These are phyloP conservation scores for Drosophila paranaensis DNA, from an alignment of 2,888 invertebrate genomes.

Conservation along the genomic window DNA sequence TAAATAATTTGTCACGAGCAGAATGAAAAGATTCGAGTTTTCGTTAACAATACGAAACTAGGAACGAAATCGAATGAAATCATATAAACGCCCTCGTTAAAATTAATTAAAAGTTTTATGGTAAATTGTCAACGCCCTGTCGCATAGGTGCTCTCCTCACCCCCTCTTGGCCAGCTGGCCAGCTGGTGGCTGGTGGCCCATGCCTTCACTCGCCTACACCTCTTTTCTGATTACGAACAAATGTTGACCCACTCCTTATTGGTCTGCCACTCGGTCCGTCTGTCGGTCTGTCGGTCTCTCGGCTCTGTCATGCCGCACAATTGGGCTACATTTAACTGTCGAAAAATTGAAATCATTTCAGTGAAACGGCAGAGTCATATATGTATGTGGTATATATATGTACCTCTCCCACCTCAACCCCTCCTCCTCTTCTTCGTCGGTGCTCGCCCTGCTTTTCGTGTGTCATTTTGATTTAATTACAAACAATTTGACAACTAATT, in stretches of 20 bases:
- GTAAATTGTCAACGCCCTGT: constrained; percentile 76
- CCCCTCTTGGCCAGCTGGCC: neutral
- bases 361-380: constrained; percentile 69
- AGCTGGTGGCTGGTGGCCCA: neutral
- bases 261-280: constrained; percentile 15
- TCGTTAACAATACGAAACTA: constrained; percentile 2
- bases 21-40: constrained; percentile 47
- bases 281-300: constrained; percentile 3
- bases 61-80: constrained; percentile 60
- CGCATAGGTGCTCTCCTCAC: constrained; percentile 18
- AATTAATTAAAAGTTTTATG: constrained; percentile 77
- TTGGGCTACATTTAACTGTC: constrained; percentile 71
- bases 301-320: constrained; percentile 66
- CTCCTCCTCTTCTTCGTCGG: neutral
- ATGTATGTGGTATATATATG: neutral
- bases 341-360: constrained; percentile 69
- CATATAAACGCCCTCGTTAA: constrained; percentile 77
- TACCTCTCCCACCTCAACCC: too few relatives aligned
- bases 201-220: constrained; percentile 4
- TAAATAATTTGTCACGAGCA: constrained; percentile 73
- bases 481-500: constrained; percentile 81
- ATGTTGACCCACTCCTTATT: constrained; percentile 60
- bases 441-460: constrained; percentile 50
- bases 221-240: constrained; percentile 26
- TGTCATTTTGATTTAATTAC: constrained; percentile 79